These are phyloP conservation scores for Drosophila borealis DNA, from an alignment of 2,888 invertebrate genomes.

Conservation along the genomic window DNA sequence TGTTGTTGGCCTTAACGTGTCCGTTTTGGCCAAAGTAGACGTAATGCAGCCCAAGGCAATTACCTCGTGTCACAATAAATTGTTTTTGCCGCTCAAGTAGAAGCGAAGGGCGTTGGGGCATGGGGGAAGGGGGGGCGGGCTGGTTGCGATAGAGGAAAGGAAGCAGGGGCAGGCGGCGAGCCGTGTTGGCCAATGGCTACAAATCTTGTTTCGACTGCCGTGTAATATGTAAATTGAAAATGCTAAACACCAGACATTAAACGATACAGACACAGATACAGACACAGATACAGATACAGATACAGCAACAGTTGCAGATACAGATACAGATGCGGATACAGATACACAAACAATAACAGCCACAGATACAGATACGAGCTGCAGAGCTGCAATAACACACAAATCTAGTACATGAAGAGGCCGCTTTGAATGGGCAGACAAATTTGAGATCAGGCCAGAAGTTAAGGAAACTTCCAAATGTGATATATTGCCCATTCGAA, in stretches of 20 bases:
- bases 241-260: slow-evolving; percentile 81
- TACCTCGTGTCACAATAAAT: slow-evolving; percentile 79
- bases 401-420: slow-evolving; percentile 4
- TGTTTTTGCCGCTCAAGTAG: slow-evolving; percentile 58
- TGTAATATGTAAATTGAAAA: slow-evolving; percentile 81
- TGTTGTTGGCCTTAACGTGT: slow-evolving; percentile 48
- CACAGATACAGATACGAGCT: not conserved
- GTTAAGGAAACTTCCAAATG: too few species aligned
- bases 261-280: slow-evolving; percentile 43
- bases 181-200: slow-evolving; percentile 55
- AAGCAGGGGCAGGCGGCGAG: slow-evolving; percentile 21
- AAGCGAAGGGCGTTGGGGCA: not conserved
- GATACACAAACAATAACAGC: slow-evolving; percentile 13
- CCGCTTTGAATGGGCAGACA: slow-evolving; percentile 14
- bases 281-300: slow-evolving; percentile 29
- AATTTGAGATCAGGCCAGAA: not conserved
- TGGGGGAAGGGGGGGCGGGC: not conserved
- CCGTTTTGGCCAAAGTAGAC: slow-evolving; percentile 56
- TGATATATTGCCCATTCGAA: too few species aligned
- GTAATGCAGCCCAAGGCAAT: slow-evolving; percentile 66
- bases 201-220: slow-evolving; percentile 80
- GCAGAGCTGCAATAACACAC: slow-evolving; percentile 6
- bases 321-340: slow-evolving; percentile 18
- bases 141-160: too few species aligned
- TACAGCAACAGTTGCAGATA: slow-evolving; percentile 31